Evolutionary conservation across 2,113 vertebrate species (phyloP).

Genomic region (Neomonachus schauinslandi): DNA sequence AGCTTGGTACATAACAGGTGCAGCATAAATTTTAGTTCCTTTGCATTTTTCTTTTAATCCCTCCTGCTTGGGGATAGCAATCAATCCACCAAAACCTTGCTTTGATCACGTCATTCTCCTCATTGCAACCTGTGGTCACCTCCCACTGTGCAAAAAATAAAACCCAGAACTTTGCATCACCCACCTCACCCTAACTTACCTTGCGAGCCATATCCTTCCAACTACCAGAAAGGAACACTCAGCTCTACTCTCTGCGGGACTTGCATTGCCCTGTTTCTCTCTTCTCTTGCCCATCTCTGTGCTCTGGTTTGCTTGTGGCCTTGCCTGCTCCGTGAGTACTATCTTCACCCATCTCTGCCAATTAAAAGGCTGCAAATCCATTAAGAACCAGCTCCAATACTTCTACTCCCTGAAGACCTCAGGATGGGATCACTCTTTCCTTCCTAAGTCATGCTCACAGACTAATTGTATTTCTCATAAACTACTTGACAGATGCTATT

Average conservation of each 20-base stretch:
- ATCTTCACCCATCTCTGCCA: background rate
- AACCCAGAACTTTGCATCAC: background rate
- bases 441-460: background rate
- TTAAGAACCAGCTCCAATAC: background rate
- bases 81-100: background rate
- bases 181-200: background rate
- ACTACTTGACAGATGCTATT: background rate
- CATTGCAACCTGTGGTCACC: background rate
- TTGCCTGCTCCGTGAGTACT: background rate
- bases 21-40: background rate
- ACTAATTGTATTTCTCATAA: constrained; percentile 25
- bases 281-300: background rate
- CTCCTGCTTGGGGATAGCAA: background rate
- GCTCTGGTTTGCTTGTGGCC: background rate
- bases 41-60: background rate
- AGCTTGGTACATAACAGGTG: background rate
- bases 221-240: background rate
- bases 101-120: background rate
- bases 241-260: accelerated
- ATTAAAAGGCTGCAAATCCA: background rate
- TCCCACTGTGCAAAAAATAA: background rate
- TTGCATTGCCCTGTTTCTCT: background rate
- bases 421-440: background rate
- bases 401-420: background rate
- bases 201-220: background rate